Percentiles rank a stretch among this genome's conserved stretches.
Conservation (phyloP, 2,113 vertebrate species). For the Setophaga coronata region DNA sequence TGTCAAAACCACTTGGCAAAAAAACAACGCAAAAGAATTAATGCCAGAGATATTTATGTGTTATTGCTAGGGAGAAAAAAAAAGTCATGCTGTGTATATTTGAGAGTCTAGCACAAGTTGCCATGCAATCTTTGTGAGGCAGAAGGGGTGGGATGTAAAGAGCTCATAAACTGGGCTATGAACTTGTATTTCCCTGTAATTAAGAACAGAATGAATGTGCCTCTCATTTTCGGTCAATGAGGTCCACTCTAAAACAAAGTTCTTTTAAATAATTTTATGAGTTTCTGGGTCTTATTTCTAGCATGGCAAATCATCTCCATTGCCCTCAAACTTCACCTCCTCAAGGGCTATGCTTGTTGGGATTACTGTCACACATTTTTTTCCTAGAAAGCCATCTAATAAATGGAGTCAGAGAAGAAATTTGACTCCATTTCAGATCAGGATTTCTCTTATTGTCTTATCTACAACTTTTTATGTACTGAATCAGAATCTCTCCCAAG, state of each 20-base stretch:
- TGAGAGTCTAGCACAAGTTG: background rate
- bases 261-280: background rate
- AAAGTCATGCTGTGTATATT: background rate
- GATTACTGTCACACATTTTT: background rate
- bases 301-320: background rate
- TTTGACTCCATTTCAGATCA: background rate
- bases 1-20: slow-evolving; percentile 30
- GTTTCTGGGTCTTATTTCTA: background rate
- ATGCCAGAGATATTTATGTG: background rate
- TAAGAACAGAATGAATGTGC: background rate
- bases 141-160: background rate
- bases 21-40: background rate
- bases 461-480: background rate
- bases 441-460: background rate
- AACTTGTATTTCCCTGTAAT: background rate
- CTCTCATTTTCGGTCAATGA: background rate
- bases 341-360: background rate
- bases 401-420: background rate
- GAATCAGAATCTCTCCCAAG: background rate
- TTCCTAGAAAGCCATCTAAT: background rate
- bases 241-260: background rate
- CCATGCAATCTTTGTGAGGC: background rate
- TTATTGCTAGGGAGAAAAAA: background rate
- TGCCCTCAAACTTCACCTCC: background rate
- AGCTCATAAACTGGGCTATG: background rate